Percentiles rank a stretch among this genome's conserved stretches.
Conservation (phyloP, 1,140 invertebrate genomes). For the Macrostomum lignano region DNA sequence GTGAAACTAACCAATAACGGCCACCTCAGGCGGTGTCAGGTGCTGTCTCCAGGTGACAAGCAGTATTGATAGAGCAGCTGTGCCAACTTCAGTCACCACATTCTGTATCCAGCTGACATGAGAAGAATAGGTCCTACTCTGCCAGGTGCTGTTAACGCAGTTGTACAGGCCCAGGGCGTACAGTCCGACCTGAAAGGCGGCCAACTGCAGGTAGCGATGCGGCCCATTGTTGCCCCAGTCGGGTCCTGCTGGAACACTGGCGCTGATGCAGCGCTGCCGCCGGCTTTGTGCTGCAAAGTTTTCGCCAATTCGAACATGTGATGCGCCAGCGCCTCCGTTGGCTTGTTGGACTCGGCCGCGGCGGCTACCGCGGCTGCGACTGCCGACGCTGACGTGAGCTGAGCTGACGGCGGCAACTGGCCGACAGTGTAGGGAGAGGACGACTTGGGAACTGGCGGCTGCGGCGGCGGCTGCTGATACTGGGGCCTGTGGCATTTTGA, state of each 20-base stretch:
- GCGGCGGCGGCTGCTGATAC: too few species aligned
- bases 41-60: constrained; percentile 93
- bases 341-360: constrained; percentile 83
- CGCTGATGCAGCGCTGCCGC: constrained; percentile 59
- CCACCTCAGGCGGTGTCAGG: constrained; percentile 78
- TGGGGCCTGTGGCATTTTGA: too few species aligned
- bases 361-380: too few species aligned
- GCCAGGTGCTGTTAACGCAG: constrained; percentile 78
- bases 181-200: constrained; percentile 76
- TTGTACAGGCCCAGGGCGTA: constrained; percentile 89
- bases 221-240: constrained; percentile 35
- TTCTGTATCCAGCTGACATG: constrained; percentile 93
- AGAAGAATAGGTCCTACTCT: constrained; percentile 79
- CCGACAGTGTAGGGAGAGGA: too few species aligned
- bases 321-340: constrained; percentile 75
- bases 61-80: constrained; percentile 66
- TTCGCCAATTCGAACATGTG: constrained; percentile 94
- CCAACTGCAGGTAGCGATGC: constrained; percentile 74
- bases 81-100: constrained; percentile 50
- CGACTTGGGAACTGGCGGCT: too few species aligned
- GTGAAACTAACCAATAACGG: too few species aligned
- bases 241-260: constrained; percentile 45
- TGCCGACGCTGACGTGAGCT: too few species aligned
- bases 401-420: too few species aligned
- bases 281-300: constrained; percentile 65